Evolutionary conservation across 1,140 invertebrate genomes (phyloP), one percentile per base, ranked within the genome.

Genomic region (Drosophila nebulosa): DNA sequence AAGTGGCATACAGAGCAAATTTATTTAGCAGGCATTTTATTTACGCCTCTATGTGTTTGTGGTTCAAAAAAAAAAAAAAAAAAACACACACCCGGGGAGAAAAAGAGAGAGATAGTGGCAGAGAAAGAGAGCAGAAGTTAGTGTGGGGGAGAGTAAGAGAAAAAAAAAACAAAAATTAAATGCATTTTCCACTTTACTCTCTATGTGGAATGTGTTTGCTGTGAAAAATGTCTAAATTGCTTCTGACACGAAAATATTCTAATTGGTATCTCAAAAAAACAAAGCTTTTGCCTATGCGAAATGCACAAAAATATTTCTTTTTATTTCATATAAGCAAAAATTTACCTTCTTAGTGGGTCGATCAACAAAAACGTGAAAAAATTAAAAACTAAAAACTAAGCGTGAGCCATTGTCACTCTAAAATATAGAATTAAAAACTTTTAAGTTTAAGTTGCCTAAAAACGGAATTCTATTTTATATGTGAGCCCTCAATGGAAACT

Each of bases 1-100:
- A 78, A 74, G 71, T 78, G 74, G 74, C 65, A 78, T 67, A 78
- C 32, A 22, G 30, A 16, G 62, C 69, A 78, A 74, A 74, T 74
- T 74, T 69, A 76, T 76, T 73, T 76, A 76, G 70, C 74, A 76
- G 73, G 73, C 73, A 75, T 75, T 72, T 55, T 55, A 55, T 30
- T 55, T 55, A 30, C 52, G 39, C 39, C 39, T 46, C 39, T 46
- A 55, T 55, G 26, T 55, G n/a, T 53, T 53, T 53, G 39, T 46
- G 39, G 39, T 18, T 18, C 5, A 46, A 46, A 46, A 46, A 46
- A 46, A 7, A 10, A 46, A 21, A 46, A 46, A 2, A 46, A 21
- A 16, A 42, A 42, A n/a, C n/a, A 32, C 32, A 36, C 67, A 46
- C 6, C 7, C 39, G 16, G 1, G 6, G 6, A 18, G 1, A 7